Evolutionary conservation across 2,113 vertebrate genomes (phyloP).

Genomic region (Hyperopisus bebe): DNA sequence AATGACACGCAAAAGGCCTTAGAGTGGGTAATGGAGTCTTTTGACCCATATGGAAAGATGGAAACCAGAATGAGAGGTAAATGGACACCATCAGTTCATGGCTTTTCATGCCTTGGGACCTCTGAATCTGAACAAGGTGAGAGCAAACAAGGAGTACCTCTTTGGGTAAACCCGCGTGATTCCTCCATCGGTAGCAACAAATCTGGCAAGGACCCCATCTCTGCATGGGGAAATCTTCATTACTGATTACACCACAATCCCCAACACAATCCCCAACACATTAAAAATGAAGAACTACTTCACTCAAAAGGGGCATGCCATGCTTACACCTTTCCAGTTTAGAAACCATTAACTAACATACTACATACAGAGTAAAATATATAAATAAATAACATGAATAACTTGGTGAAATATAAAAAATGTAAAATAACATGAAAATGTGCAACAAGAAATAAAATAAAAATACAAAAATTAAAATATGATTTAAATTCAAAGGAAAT

Average conservation of each 20-base stretch:
- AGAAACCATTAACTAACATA: not conserved
- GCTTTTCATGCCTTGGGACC: not conserved
- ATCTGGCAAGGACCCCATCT: constrained; percentile 78
- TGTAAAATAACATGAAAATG: not conserved
- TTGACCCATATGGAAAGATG: not conserved
- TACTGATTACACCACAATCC: not conserved
- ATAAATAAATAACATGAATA: not conserved
- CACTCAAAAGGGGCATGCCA: not conserved
- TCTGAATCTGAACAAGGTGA: not conserved
- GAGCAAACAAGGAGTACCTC: constrained; percentile 63
- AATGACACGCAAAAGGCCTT: not conserved
- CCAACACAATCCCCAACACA: not conserved
- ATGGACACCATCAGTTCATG: not conserved
- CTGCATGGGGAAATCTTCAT: constrained; percentile 49
- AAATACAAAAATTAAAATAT: not conserved
- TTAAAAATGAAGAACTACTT: not conserved
- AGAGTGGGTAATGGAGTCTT: not conserved
- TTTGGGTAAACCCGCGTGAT: constrained; percentile 91
- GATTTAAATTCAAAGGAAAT: not conserved
- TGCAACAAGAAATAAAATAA: not conserved
- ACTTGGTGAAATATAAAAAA: not conserved
- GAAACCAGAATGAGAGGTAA: not conserved
- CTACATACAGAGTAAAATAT: not conserved
- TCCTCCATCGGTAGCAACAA: constrained; percentile 93
- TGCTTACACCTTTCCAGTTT: not conserved